Base-by-base conservation (phyloP, 2,113 vertebrate species). In the Pelusios castaneus region DNA sequence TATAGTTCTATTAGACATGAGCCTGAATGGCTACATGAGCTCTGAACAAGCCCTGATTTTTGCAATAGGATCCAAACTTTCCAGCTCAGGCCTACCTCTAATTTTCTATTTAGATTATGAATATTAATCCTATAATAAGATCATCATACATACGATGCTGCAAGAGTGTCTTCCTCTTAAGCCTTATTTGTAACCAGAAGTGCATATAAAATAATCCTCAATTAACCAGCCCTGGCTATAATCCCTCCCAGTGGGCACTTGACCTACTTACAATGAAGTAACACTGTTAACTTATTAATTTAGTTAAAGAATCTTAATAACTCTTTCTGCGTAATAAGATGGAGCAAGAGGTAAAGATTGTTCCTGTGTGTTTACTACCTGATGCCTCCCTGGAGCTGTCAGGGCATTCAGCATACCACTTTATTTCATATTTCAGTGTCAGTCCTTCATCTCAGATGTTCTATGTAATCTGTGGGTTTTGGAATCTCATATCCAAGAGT, bases 161-260 rank as follows among this genome's bases (percentile, higher is more conserved):
- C 83, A 86, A 75, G 25, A 88, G 43, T 82, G 13, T 84, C 58
- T 80, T 91, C 51, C 51, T 94, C 45, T 38, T 49, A 54, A 89
- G 75, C 19, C 29, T 56, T 89, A 79, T 90, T 93, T 92, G 80
- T 80, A 92, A 84, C 67, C 78, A 91, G 81, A 93, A 89, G 24
- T 55, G 41, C 24, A 92, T 85, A 95, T 91, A 96, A 95, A 93
- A 67, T 89, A 85, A 94, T 86, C 76, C 70, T 94, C 82, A 85
- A 81, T 93, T 91, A 95, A 81, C 43, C 81, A 92, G 43, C 91
- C 90, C 58, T 43, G 8, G 45, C 89, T 94, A 94, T 88, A 94
- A 96, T 94, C 60, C 84, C 34, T 88, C 89, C 90, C 43, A 4
- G 29, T 60, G 80, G 93, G 52, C 55, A 81, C 14, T 93, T 80